Base-by-base conservation (phyloP, 2,888 invertebrate genomes). In the Blastobasis lacticolella region DNA sequence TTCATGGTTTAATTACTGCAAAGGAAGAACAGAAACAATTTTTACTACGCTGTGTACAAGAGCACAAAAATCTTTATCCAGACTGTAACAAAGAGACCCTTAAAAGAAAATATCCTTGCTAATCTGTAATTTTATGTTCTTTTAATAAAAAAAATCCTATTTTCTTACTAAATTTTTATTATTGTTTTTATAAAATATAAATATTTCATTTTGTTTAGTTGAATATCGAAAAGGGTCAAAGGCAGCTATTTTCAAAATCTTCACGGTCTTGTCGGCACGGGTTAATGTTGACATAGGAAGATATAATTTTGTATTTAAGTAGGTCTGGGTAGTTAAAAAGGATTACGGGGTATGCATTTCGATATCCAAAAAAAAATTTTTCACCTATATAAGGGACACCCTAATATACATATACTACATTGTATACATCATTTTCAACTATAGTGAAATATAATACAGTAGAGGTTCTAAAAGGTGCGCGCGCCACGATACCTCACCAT, bases 1-100 rank as follows among this genome's bases (percentile, higher is more conserved):
- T 59, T 54, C 48, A 59, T 50, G 57, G 56, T 38, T 50, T 59
- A 8, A 55, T 58, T 48, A 56, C 57, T 41, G 60, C 51, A 37
- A 36, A 60, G 7, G 57, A 60, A 47, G 54, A 57, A 49, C 54
- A 58, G 53, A 54, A 52, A 37, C 52, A 54, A 47, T 56, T 49
- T 51, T 56, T 58, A 23, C 10, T 61, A 40, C 54, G 54, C 48
- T 58, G 57, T 48, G 57, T 59, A 1, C 56, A 54, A 44, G 48
- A 51, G 23, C 48, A 51, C 23, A 37, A 37, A 44, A 47, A 47
- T 8, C 5, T 52, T n/a, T 55, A 49, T 50, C 55, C 52, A 37
- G 50, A 52, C 49, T 52, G 50, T 50, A 55, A 55, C 41, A 54
- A 55, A 48, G 8, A 48, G 40, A 52, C 50, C 10, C 44, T 54